Base-by-base conservation (phyloP, 2,113 vertebrate genomes). In the Chaetura pelagica region DNA sequence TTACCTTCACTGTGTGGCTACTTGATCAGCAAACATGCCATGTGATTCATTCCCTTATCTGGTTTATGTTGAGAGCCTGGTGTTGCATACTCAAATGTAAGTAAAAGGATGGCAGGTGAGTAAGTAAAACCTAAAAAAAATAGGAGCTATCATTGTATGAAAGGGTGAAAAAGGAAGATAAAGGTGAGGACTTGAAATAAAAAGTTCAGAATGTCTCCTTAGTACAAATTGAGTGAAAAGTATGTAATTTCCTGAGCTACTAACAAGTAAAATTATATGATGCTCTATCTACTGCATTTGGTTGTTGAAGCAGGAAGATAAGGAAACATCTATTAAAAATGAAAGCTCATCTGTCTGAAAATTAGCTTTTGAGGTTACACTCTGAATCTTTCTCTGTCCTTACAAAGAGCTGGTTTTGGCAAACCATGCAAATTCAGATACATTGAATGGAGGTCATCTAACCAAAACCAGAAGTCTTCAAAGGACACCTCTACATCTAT, bases 61-160 rank as follows among this genome's bases (percentile, higher is more conserved):
- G 42, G 40, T 84, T 74, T 67, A 78, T 34, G 48, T 42, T 64
- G 67, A 91, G 58, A 89, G 20, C 29, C 23, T 52, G 54, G 15
- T 82, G 20, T 48, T 75, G 76, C 34, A 42, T 63, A 54, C 42
- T 61, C 72, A 61, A 84, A 66, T 3, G 48, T 12, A 17, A 52
- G 44, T 74, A 75, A 82, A 24, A 57, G 8, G 30, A 57, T 77
- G 18, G 51, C 22, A 93, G 78, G 71, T 38, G 27, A 72, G 19
- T 54, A 89, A 89, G 52, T 4, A 87, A 89, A 89, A 6, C 15
- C 48, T 96, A 54, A 91, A 89, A 89, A 84, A 93, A 77, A 74
- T 80, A 80, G 40, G 5, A 75, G 29, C 14, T 79, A 32, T 72
- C 64, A 29, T 62, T 0, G 0, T 22, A 80, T 72, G 57, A 59